Conservation (phyloP, 2,113 vertebrate genomes). For the Arothron firmamentum region DNA sequence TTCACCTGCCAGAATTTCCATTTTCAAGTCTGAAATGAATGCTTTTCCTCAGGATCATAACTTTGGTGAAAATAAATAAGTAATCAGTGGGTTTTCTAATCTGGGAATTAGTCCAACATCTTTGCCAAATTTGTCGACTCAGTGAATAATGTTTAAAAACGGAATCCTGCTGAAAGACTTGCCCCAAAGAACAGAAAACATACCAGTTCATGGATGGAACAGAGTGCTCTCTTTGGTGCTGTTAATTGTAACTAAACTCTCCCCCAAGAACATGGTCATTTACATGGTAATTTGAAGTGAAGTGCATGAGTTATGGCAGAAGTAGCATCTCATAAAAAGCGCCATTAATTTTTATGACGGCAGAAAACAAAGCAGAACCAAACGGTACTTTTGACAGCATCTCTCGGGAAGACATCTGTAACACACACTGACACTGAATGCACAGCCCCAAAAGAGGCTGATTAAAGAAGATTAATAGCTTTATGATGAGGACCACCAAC, state of each 20-base stretch:
- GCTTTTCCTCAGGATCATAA: constrained; percentile 26
- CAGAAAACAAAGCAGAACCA: constrained; percentile 33
- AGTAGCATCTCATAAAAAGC: constrained; percentile 36
- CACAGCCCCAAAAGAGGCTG: not conserved
- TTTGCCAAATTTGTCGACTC: constrained; percentile 45
- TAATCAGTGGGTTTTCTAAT: constrained; percentile 56
- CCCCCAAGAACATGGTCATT: constrained; percentile 61
- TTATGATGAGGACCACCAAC: not conserved
- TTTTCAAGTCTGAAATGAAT: constrained; percentile 20
- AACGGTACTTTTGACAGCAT: constrained; percentile 19
- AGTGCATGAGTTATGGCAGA: constrained; percentile 42
- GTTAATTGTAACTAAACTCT: constrained; percentile 61
- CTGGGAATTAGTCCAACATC: constrained; percentile 52
- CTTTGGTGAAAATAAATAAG: constrained; percentile 17
- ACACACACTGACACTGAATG: constrained; percentile 13
- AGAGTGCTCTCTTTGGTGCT: constrained; percentile 22
- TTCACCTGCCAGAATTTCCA: not conserved
- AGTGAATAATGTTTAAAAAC: constrained; percentile 37
- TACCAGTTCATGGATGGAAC: constrained; percentile 38
- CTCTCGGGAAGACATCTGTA: constrained; percentile 32
- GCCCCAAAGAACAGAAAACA: constrained; percentile 42
- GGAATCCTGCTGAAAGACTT: constrained; percentile 50
- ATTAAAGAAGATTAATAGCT: constrained; percentile 16
- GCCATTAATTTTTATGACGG: constrained; percentile 55
- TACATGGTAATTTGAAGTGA: constrained; percentile 62